Base-by-base conservation (phyloP, 2,888 invertebrate species). In the Gastracanthus pulcherrimus region DNA sequence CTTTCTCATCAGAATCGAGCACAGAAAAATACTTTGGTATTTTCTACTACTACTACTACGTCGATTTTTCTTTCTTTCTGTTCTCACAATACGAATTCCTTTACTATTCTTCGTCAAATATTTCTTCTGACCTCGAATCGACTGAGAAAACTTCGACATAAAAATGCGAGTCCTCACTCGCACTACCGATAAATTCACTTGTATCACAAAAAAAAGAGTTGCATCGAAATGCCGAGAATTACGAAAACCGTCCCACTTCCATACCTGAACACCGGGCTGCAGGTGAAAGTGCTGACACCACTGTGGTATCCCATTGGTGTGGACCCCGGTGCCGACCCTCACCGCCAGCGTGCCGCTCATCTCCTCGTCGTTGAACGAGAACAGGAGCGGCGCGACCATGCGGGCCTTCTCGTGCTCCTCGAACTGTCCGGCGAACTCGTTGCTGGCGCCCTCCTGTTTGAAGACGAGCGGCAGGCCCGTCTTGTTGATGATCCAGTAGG, bases 401-500 rank as follows among this genome's bases (percentile, higher is more conserved):
- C 98, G 94, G 13, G 98, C 99, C 86, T 96, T 94, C 93, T 99
- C 99, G 91, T 99, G 98, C 91, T 99, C 99, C 80, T 95, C 95
- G 91, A 96, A 97, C 92, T 99, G 99, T 2, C 98, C 99, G 7
- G 97, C 96, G 83, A 96, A 95, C 87, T 95, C 96, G 34, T 92
- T 90, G 13, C 94, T 94, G 16, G 95, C 94, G 0, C 97, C 97
- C 91, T 97, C 98, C 92, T 99, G 98, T 86, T 96, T 95, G 92
- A 98, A 98, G 76, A 99, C 96, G 82, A 99, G 92, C n/a, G 99
- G 99, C 82, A 99, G 93, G 0, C 99, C 99, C 6, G 98, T 97
- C 92, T 97, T 97, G 93, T 99, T 99, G 81, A 99, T 95, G 85
- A 99, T 94, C 99, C 99, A 99, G 92, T 96, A 98, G 2, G 97